A percentile compares a stretch with the other conserved stretches of the same genome.
Evolutionary conservation across 2,888 invertebrate genomes (phyloP).

Genomic region (Mythimna vitellina): DNA sequence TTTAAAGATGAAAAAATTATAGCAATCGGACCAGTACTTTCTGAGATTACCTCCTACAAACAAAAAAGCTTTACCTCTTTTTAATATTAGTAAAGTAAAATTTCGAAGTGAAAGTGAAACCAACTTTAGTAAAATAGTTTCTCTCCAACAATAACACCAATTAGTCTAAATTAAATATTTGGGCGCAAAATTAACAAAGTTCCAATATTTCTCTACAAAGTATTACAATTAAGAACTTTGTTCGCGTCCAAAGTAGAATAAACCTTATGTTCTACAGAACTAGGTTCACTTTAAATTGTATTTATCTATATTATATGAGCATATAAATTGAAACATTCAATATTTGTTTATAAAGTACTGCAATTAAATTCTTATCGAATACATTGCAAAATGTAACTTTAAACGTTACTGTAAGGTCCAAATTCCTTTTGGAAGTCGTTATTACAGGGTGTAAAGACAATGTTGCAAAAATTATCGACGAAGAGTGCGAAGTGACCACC

Average conservation of each 20-base stretch:
- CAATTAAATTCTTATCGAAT: slow-evolving; percentile 28
- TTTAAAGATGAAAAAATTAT: too few species aligned
- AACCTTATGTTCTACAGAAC: neutral
- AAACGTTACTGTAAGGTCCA: neutral
- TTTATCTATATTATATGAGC: slow-evolving; percentile 20
- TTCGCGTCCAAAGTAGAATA: slow-evolving; percentile 8
- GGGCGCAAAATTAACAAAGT: slow-evolving; percentile 58
- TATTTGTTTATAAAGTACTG: slow-evolving; percentile 53
- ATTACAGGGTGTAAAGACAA: slow-evolving; percentile 58
- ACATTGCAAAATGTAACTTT: slow-evolving; percentile 18
- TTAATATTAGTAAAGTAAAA: neutral
- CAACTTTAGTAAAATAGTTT: slow-evolving; percentile 42
- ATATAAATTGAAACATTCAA: slow-evolving; percentile 55
- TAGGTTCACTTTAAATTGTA: slow-evolving; percentile 28
- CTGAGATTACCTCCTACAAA: too few species aligned
- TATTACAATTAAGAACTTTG: slow-evolving; percentile 49
- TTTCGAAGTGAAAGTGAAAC: slow-evolving; percentile 14
- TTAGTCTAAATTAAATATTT: slow-evolving; percentile 54
- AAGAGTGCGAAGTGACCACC: slow-evolving; percentile 73
- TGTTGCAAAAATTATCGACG: slow-evolving; percentile 65
- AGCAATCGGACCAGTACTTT: too few species aligned
- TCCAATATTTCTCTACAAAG: slow-evolving; percentile 51
- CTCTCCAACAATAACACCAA: slow-evolving; percentile 21
- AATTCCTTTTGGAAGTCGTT: slow-evolving; percentile 1
- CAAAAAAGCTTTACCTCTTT: too few species aligned